These are phyloP conservation scores for Yponomeuta plumbellus DNA, from an alignment of 2,888 invertebrate genomes.

Conservation along the genomic window DNA sequence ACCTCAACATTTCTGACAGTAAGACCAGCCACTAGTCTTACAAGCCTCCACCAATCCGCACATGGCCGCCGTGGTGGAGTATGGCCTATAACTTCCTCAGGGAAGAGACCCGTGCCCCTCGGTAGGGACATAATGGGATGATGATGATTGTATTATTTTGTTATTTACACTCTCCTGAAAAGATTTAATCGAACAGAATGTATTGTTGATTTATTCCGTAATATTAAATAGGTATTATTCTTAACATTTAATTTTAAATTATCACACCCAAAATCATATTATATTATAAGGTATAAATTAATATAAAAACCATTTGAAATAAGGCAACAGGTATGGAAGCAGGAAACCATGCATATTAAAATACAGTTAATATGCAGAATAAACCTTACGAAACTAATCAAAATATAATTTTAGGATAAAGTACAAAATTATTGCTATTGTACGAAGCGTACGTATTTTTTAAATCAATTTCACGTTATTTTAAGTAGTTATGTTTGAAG, in stretches of 20 bases:
- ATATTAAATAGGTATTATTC: neutral
- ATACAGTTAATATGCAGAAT: neutral
- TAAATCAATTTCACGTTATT: too few relatives aligned
- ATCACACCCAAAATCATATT: constrained; percentile 9
- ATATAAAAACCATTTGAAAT: neutral
- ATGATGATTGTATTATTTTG: neutral
- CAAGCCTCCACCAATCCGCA: too few relatives aligned
- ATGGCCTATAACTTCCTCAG: too few relatives aligned
- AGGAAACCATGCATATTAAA: neutral
- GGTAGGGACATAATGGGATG: too few relatives aligned
- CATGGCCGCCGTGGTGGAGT: too few relatives aligned
- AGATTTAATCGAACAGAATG: constrained; percentile 13
- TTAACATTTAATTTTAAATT: neutral
- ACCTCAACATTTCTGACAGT: too few relatives aligned
- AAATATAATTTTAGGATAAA: neutral
- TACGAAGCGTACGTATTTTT: too few relatives aligned
- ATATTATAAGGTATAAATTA: neutral
- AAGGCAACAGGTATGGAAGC: constrained; percentile 8
- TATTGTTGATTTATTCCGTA: neutral
- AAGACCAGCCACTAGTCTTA: too few relatives aligned
- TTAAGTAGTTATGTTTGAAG: too few relatives aligned
- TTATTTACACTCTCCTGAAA: neutral
- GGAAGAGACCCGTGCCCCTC: too few relatives aligned
- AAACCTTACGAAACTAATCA: neutral
- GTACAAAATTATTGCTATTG: too few relatives aligned